Conservation (phyloP, 2,888 invertebrate genomes). For the Tiphia femorata region DNA sequence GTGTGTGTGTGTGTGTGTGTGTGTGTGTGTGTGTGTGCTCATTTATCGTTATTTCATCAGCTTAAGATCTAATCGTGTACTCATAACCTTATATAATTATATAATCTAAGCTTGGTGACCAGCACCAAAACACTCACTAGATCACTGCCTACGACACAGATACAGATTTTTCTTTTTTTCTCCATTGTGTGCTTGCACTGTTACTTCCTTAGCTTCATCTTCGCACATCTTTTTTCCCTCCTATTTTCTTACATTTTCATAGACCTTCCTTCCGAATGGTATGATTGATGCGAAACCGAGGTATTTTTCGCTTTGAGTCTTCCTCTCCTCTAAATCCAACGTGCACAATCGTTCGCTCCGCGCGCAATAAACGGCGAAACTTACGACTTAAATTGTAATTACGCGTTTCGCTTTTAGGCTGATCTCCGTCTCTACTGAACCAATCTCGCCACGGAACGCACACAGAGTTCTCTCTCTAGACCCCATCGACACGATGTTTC, state of each 20-base stretch:
- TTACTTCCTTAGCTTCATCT: conserved; percentile 33
- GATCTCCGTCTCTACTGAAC: background rate
- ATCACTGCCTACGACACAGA: conserved; percentile 67
- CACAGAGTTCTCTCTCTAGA: too few relatives aligned
- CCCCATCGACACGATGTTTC: too few relatives aligned
- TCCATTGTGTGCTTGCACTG: conserved; percentile 30
- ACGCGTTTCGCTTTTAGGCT: background rate
- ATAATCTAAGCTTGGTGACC: conserved; percentile 65
- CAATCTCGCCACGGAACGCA: too few relatives aligned
- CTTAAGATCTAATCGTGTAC: conserved; percentile 43
- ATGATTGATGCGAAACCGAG: background rate
- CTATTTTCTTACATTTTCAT: conserved; percentile 11
- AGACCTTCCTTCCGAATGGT: background rate
- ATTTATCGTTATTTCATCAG: conserved; percentile 13
- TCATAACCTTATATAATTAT: conserved; percentile 49
- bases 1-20: background rate
- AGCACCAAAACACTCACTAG: conserved; percentile 67
- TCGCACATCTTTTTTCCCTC: conserved; percentile 17
- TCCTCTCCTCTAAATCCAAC: conserved; percentile 8
- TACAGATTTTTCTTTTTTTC: conserved; percentile 58
- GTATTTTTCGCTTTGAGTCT: background rate
- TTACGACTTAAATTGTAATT: conserved; percentile 17
- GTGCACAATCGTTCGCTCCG: conserved; percentile 5
- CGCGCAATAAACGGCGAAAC: conserved; percentile 7
- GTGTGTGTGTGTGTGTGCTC: background rate